Conservation (phyloP, 2,113 vertebrate species). For the Dipodomys ordii region DNA sequence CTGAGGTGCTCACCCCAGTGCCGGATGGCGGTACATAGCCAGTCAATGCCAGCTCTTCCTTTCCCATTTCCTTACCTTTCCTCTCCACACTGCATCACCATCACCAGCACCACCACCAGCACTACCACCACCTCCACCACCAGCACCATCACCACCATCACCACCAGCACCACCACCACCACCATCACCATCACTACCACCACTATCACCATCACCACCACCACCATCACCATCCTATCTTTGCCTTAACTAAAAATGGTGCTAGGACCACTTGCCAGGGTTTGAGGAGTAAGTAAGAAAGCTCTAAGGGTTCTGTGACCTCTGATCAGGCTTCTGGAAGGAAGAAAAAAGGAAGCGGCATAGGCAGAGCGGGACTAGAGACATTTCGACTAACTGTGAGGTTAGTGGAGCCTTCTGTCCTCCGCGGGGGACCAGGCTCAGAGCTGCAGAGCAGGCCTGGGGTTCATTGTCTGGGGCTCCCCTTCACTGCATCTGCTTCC, state of each 20-base stretch:
- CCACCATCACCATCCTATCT: not conserved
- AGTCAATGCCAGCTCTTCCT: not conserved
- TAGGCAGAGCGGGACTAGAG: not conserved
- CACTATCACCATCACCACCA: no score
- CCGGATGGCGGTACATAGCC: not conserved
- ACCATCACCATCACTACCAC: not conserved
- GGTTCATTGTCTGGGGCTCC: no score
- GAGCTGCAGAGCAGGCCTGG: no score
- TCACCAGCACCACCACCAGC: no score
- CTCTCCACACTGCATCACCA: not conserved
- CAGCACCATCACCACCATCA: no score
- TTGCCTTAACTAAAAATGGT: not conserved
- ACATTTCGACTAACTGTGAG: not conserved
- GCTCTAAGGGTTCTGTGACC: not conserved
- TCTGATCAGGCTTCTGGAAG: not conserved
- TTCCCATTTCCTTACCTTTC: not conserved
- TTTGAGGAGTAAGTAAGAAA: not conserved
- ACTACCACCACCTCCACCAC: no score
- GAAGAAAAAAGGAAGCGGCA: not conserved
- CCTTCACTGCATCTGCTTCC: no score
- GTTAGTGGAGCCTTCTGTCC: not conserved
- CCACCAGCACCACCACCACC: not conserved
- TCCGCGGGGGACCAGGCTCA: no score
- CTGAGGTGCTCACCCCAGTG: not conserved
- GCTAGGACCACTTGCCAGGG: not conserved